Percentiles rank a stretch among this genome's conserved stretches.
These are phyloP conservation scores for Loriculus beryllinus DNA, from an alignment of 2,797 vertebrate genomes.

Conservation along the genomic window DNA sequence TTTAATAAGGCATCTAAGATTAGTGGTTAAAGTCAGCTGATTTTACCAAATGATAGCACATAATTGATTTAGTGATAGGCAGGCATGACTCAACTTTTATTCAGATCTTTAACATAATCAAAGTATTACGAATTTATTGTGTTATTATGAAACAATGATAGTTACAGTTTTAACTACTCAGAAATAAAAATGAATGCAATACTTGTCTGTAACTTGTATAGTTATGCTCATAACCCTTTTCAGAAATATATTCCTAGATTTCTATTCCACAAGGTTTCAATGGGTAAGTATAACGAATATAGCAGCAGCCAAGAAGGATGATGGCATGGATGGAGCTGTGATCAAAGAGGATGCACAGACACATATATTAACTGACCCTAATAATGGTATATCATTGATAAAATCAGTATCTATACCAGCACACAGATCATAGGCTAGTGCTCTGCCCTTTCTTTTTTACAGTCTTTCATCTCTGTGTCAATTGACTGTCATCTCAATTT, in stretches of 20 bases:
- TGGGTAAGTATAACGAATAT: not conserved
- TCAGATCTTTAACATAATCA: not conserved
- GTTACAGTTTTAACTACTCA: not conserved
- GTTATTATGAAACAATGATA: not conserved
- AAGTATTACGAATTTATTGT: not conserved
- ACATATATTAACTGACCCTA: not conserved
- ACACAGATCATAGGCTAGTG: not conserved
- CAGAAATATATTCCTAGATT: not conserved
- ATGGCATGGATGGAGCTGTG: not conserved
- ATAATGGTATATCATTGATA: conserved; percentile 1
- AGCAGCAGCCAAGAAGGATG: not conserved
- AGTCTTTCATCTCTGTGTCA: not conserved
- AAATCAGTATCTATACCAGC: not conserved
- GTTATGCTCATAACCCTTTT: not conserved
- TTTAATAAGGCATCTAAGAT: conserved; percentile 5
- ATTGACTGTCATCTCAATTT: too few relatives aligned
- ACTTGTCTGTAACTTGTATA: not conserved
- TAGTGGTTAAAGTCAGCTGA: conserved; percentile 21
- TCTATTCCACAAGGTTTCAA: not conserved
- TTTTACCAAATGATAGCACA: not conserved
- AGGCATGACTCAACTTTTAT: not conserved
- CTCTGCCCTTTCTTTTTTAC: not conserved
- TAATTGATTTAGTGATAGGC: conserved; percentile 3
- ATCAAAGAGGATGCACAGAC: not conserved
- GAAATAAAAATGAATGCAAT: not conserved